Evolutionary conservation across 1,140 invertebrate species (phyloP).

Genomic region (Zaprionus inermis): DNA sequence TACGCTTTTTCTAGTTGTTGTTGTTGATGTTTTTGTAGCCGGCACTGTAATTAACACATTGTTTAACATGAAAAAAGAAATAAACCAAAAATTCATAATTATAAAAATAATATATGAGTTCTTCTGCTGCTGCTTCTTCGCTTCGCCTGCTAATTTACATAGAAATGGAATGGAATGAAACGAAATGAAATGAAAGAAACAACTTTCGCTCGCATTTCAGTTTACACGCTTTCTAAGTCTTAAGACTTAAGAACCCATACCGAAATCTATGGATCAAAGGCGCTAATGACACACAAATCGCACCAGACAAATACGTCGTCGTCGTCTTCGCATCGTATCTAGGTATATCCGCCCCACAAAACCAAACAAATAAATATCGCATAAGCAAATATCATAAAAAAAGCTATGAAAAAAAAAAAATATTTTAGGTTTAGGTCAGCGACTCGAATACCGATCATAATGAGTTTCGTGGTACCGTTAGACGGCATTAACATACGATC

Average conservation of each 20-base stretch:
- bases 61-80: conserved; percentile 46
- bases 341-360: neutral
- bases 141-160: conserved; percentile 65
- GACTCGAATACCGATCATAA: conserved; percentile 25
- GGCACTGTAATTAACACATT: conserved; percentile 73
- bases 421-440: conserved; percentile 16
- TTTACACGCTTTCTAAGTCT: conserved; percentile 77
- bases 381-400: conserved; percentile 35
- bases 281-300: conserved; percentile 52
- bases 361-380: neutral
- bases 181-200: conserved; percentile 38
- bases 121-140: conserved; percentile 20
- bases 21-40: conserved; percentile 27
- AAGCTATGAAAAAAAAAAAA: conserved; percentile 20
- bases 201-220: conserved; percentile 69
- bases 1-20: conserved; percentile 45
- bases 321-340: no score
- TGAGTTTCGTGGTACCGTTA: conserved; percentile 36
- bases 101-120: conserved; percentile 37
- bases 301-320: neutral
- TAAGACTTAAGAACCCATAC: conserved; percentile 47
- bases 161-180: conserved; percentile 57
- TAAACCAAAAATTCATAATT: conserved; percentile 18
- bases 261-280: conserved; percentile 50
- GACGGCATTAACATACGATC: conserved; percentile 35